phyloP scores from a whole-genome alignment of 2,888 invertebrate species.

The Himalopsyche japonica region DNA sequence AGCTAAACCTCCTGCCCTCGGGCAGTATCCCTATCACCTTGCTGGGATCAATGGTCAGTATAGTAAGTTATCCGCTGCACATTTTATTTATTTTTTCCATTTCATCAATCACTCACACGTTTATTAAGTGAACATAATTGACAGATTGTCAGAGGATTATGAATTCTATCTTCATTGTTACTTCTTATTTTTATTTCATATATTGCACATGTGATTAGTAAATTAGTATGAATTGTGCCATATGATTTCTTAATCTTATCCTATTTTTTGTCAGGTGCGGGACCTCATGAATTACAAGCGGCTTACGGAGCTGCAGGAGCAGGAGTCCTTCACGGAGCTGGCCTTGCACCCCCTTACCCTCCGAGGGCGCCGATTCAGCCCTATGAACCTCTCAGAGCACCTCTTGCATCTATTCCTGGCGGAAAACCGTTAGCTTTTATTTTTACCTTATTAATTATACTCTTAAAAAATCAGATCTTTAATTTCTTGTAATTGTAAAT shows the following conservation, averaged over 20 bases:
- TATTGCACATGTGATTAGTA: background rate
- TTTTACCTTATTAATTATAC: no score
- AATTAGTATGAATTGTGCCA: background rate
- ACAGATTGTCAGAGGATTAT: background rate
- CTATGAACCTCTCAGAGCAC: slow-evolving; percentile 57
- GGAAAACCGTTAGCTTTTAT: slow-evolving; percentile 77
- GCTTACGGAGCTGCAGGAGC: slow-evolving; percentile 56
- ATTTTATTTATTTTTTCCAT: background rate
- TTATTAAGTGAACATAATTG: background rate
- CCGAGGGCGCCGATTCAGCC: slow-evolving; percentile 58
- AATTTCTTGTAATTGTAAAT: no score
- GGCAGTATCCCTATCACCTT: slow-evolving; percentile 67
- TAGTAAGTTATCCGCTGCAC: slow-evolving; percentile 4
- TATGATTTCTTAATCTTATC: background rate
- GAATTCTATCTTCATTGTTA: background rate
- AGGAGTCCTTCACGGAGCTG: slow-evolving; percentile 66
- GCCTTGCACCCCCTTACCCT: slow-evolving; percentile 51
- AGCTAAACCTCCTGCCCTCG: slow-evolving; percentile 60
- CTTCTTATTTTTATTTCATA: background rate
- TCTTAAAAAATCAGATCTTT: no score
- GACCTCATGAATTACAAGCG: slow-evolving; percentile 64
- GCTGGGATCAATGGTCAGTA: slow-evolving; percentile 58
- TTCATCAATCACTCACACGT: no score
- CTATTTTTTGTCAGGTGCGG: slow-evolving; percentile 50
- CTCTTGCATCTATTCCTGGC: slow-evolving; percentile 71